Base-by-base conservation (phyloP, 2,888 invertebrate genomes). In the Dyspetes luteomarginatus region DNA sequence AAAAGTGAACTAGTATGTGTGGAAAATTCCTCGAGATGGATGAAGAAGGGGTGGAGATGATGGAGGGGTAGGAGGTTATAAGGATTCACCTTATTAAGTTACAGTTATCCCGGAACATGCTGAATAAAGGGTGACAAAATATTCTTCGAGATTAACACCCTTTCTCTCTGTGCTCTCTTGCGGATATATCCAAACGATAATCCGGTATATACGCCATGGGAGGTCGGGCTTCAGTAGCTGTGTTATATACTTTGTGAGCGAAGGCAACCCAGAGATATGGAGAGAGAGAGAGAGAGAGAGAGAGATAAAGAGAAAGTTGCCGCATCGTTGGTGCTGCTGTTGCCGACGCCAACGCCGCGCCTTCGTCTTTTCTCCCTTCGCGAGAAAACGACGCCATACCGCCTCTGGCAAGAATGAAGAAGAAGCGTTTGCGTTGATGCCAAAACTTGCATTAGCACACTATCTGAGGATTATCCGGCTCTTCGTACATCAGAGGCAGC, bases 401-500 rank as follows among this genome's bases (percentile, higher is more conserved):
- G 81, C 81, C 81, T 78, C 76, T 76, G 84, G 83, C 85, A 88
- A 89, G 87, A 89, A 89, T 88, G 87, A 89, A 88, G 86, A 88
- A 88, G 87, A 89, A 89, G 89, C 78, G 86, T 84, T 88, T 86
- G 87, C 86, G 88, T 86, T 86, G 85, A 88, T 89, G 90, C 90
- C 90, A 90, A 89, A 90, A 90, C 87, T 90, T 89, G 89, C 89
- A 90, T 90, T 90, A 90, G 88, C 88, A 86, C 87, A 84, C 87
- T 88, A 88, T 89, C 85, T 86, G 75, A 60, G 88, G 88, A 89
- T 89, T 89, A 90, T 89, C 89, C 84, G 82, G 83, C 84, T 87
- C 86, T 85, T 84, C 83, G 80, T 84, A 84, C 83, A 83, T 84
- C 83, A 84, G 82, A 82, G 72, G 68, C 72, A 76, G 72, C 62